Evolutionary conservation across 1,140 invertebrate species (phyloP), one percentile per base, ranked within the genome.

Genomic region (Meloidogyne chitwoodi): DNA sequence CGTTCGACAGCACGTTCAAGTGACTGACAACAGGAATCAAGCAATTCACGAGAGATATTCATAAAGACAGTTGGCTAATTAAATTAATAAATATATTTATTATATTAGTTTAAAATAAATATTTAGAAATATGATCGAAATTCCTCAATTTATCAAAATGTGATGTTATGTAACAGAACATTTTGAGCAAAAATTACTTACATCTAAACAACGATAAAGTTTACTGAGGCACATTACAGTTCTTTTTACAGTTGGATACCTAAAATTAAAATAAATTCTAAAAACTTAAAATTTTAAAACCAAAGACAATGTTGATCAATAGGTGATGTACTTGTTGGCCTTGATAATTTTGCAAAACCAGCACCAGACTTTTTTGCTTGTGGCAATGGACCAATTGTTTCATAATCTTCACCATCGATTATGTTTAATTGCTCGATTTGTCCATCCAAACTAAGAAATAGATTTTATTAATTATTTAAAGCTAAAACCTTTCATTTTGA

Each of bases 271-370:
- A 16, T 68, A 4, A 68, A 34, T 19, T 5, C 1, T 0, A 98
- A 93, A 0, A 93, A 95, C 0, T 96, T 89, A 97, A 99, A 56
- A n/a, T 8, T 56, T 22, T 3, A 19, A 56, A 56, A 56, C 96
- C 96, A 99, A 94, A 99, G 96, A 0, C 96, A 96, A 89, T 99
- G 96, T 11, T 98, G 89, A 90, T 99, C 96, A 27, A 95, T 95
- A 0, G 94, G 93, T 0, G 94, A 95, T 85, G 56, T 76, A 70
- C 77, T 56, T 70, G 31, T 83, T 85, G 16, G 87, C 77, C 70
- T 84, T 76, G 2, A 84, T 84, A n/a, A n/a, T 70, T 22, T n/a
- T 29, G 29, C 29, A 38, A 16, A 22, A 27, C 5, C 27, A 67
- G 19, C 6, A 62, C 34, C 31, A 26, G 38, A 44, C 11, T 31